These are phyloP conservation scores for Microplitis mediator DNA, from an alignment of 1,140 invertebrate genomes.

Conservation along the genomic window DNA sequence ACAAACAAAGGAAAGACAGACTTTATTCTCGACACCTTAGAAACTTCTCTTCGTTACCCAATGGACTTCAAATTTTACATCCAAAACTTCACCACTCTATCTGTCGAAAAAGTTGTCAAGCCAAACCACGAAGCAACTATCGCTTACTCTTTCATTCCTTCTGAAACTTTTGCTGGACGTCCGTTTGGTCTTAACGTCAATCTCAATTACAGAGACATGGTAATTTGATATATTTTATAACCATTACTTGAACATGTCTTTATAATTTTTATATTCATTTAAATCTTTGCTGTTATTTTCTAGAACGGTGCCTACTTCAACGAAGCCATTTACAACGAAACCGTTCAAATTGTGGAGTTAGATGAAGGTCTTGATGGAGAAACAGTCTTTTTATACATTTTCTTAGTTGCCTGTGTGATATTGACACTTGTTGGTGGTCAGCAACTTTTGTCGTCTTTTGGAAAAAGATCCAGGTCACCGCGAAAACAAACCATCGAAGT, in stretches of 20 bases:
- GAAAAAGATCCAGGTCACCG: constrained; percentile 66
- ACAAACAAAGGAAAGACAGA: constrained; percentile 91
- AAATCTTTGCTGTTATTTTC: constrained; percentile 28
- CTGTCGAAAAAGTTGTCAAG: constrained; percentile 88
- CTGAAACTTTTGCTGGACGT: constrained; percentile 92
- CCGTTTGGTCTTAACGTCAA: constrained; percentile 96
- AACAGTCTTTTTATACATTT: constrained; percentile 97
- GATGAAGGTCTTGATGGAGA: constrained; percentile 97
- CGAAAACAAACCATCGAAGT: constrained; percentile 73
- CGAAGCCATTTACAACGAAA: constrained; percentile 98
- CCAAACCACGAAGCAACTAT: constrained; percentile 93
- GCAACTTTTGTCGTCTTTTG: constrained; percentile 84
- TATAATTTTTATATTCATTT: neutral
- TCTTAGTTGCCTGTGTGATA: constrained; percentile 87
- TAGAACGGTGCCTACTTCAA: constrained; percentile 74
- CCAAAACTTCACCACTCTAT: constrained; percentile 94
- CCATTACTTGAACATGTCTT: too few species aligned
- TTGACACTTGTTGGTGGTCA: constrained; percentile 88
- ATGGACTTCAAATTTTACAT: constrained; percentile 98
- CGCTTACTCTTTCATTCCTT: constrained; percentile 92
- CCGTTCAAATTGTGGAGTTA: constrained; percentile 94
- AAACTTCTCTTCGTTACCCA: constrained; percentile 97
- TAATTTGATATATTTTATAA: constrained; percentile 53
- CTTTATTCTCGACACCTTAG: constrained; percentile 90
- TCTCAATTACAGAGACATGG: constrained; percentile 88